A percentile compares a stretch with the other conserved stretches of the same genome.
Evolutionary conservation across 2,113 vertebrate species (phyloP).

Genomic region (Oryzias woworae): DNA sequence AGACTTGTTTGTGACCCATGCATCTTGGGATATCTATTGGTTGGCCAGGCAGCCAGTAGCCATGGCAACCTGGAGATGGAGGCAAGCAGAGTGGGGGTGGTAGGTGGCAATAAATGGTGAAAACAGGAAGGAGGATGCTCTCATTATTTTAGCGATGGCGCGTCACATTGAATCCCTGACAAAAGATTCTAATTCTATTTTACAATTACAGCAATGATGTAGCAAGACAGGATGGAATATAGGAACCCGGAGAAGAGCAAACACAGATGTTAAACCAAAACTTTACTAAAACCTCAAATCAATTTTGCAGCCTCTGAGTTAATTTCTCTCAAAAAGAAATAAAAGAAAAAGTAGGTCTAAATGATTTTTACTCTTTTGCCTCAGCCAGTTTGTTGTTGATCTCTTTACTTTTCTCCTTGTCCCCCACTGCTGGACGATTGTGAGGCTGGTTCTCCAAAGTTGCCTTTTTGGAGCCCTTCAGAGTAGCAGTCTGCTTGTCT

Average conservation of each 20-base stretch:
- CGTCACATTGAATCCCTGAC: constrained; percentile 51
- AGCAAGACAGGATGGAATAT: constrained; percentile 24
- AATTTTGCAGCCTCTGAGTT: constrained; percentile 92
- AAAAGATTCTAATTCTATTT: constrained; percentile 7
- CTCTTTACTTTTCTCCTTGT: constrained; percentile 98
- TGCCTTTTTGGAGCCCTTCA: constrained; percentile 88
- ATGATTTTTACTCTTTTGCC: constrained; percentile 99
- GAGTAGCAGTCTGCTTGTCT: constrained; percentile 87
- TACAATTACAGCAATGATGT: constrained; percentile 33
- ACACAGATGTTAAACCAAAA: constrained; percentile 45
- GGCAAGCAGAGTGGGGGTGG: constrained; percentile 56
- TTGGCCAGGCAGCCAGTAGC: constrained; percentile 67
- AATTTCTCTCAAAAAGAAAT: constrained; percentile 54
- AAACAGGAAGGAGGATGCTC: constrained; percentile 51
- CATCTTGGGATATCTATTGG: constrained; percentile 63
- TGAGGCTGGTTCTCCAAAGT: constrained; percentile 77
- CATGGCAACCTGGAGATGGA: constrained; percentile 73
- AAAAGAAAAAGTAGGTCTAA: constrained; percentile 83
- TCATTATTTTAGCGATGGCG: constrained; percentile 38
- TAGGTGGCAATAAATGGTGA: constrained; percentile 57
- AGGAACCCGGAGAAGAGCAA: constrained; percentile 14
- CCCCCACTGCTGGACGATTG: constrained; percentile 77
- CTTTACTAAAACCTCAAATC: constrained; percentile 79
- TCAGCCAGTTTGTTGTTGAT: constrained; percentile 99
- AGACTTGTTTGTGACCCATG: constrained; percentile 68